Percentiles rank a stretch among this genome's conserved stretches.
These are phyloP conservation scores for Dolichallabes microphthalmus DNA, from an alignment of 2,113 vertebrate genomes.

Conservation along the genomic window DNA sequence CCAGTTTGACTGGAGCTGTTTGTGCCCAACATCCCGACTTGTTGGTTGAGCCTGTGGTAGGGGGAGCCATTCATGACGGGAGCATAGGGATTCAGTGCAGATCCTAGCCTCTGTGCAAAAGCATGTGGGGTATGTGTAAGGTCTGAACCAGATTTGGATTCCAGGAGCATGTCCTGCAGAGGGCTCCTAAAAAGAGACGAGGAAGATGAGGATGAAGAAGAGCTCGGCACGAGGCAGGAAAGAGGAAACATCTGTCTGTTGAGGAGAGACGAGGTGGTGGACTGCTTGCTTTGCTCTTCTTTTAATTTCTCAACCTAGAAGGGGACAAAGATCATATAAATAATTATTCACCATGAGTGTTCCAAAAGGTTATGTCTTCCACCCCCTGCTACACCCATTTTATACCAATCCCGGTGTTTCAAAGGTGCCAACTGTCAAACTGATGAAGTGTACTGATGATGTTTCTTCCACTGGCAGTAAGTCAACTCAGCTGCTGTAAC, in stretches of 20 bases:
- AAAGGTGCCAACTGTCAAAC: neutral
- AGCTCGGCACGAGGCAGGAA: slow-evolving; percentile 78
- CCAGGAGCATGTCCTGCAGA: slow-evolving; percentile 70
- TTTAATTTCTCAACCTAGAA: slow-evolving; percentile 86
- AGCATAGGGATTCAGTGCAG: slow-evolving; percentile 66
- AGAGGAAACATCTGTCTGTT: slow-evolving; percentile 84
- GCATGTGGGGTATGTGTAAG: slow-evolving; percentile 63
- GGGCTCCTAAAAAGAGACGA: slow-evolving; percentile 75
- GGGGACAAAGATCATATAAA: neutral
- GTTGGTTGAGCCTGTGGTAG: slow-evolving; percentile 67
- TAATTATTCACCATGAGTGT: neutral
- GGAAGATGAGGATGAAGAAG: slow-evolving; percentile 73
- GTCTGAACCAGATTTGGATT: slow-evolving; percentile 65
- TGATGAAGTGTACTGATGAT: neutral
- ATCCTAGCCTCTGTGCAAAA: slow-evolving; percentile 68
- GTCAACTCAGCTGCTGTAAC: neutral
- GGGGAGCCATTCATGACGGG: slow-evolving; percentile 73
- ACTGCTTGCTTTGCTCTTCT: slow-evolving; percentile 81
- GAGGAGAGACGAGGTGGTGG: slow-evolving; percentile 79
- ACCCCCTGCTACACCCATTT: neutral
- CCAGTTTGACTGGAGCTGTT: slow-evolving; percentile 67
- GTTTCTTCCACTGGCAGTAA: neutral
- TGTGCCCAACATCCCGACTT: slow-evolving; percentile 54
- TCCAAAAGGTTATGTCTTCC: neutral
- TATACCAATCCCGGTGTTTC: neutral